phyloP scores from a whole-genome alignment of 2,113 vertebrate species.

The Neolamprologus sp. region DNA sequence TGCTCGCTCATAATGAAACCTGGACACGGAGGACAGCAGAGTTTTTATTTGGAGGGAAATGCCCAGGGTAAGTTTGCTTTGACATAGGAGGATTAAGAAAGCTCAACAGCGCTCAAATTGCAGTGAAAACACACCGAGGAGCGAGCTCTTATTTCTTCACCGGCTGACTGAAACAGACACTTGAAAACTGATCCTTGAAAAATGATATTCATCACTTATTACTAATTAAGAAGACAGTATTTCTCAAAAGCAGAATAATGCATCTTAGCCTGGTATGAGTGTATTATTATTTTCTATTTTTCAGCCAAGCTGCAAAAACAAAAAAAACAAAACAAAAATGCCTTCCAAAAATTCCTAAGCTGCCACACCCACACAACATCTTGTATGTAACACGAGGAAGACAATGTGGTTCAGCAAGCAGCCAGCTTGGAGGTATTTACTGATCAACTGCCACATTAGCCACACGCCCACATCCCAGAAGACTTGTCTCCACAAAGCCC shows the following conservation, averaged over 20 bases:
- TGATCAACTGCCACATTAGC: not conserved
- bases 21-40: conserved; percentile 12
- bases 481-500: not conserved
- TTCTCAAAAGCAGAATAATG: not conserved
- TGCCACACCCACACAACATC: not conserved
- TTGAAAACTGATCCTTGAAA: not conserved
- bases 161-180: not conserved
- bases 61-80: conserved; percentile 4
- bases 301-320: not conserved
- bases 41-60: conserved; percentile 32
- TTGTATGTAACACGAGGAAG: not conserved
- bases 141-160: not conserved
- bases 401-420: not conserved
- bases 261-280: not conserved
- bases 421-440: not conserved
- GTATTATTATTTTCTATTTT: not conserved
- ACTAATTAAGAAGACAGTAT: not conserved
- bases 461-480: not conserved
- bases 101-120: not conserved
- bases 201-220: not conserved
- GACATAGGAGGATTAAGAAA: conserved; percentile 4
- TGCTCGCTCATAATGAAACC: conserved; percentile 25
- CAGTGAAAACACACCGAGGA: not conserved
- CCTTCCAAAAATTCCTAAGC: not conserved
- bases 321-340: no score